A percentile compares a stretch with the other conserved stretches of the same genome.
These are phyloP conservation scores for Lophius americanus DNA, from an alignment of 2,797 vertebrate genomes.

Conservation along the genomic window DNA sequence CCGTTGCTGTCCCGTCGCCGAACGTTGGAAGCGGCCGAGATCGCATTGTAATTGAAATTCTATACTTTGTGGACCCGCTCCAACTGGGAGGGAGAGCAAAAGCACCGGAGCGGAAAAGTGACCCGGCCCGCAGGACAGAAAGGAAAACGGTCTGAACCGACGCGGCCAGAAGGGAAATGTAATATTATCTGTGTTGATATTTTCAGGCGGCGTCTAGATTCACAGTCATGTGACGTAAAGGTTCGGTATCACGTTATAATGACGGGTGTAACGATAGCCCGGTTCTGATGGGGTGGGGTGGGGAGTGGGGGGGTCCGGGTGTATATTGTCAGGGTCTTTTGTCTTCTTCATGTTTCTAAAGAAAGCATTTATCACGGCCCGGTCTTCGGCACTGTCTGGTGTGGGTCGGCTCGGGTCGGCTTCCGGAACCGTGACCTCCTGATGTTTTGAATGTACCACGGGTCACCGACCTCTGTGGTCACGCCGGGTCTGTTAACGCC, in stretches of 20 bases:
- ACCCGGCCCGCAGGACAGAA: conserved; percentile 26
- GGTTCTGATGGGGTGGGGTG: conserved; percentile 35
- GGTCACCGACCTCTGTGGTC: conserved; percentile 79
- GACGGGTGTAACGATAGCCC: conserved; percentile 72
- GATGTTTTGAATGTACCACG: conserved; percentile 80
- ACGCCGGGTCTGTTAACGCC: conserved; percentile 20
- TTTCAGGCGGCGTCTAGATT: conserved; percentile 51
- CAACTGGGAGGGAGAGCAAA: conserved; percentile 43
- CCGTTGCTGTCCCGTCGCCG: conserved; percentile 62
- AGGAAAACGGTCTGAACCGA: conserved; percentile 55
- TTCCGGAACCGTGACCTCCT: conserved; percentile 77
- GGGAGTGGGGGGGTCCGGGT: conserved; percentile 43
- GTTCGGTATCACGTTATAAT: conserved; percentile 42
- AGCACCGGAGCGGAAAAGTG: conserved; percentile 32
- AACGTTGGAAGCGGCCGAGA: conserved; percentile 68
- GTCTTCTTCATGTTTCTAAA: conserved; percentile 81
- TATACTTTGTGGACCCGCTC: conserved; percentile 58
- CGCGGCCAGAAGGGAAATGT: conserved; percentile 41
- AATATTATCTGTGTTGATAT: conserved; percentile 60
- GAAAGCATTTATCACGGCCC: conserved; percentile 83
- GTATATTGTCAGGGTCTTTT: conserved; percentile 76
- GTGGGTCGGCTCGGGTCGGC: conserved; percentile 67
- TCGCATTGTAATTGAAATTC: conserved; percentile 72
- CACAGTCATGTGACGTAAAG: conserved; percentile 46
- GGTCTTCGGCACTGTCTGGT: conserved; percentile 73